Percentiles rank a stretch among this genome's conserved stretches.
phyloP scores from a whole-genome alignment of 2,797 vertebrate species.

The Onychomys torridus region DNA sequence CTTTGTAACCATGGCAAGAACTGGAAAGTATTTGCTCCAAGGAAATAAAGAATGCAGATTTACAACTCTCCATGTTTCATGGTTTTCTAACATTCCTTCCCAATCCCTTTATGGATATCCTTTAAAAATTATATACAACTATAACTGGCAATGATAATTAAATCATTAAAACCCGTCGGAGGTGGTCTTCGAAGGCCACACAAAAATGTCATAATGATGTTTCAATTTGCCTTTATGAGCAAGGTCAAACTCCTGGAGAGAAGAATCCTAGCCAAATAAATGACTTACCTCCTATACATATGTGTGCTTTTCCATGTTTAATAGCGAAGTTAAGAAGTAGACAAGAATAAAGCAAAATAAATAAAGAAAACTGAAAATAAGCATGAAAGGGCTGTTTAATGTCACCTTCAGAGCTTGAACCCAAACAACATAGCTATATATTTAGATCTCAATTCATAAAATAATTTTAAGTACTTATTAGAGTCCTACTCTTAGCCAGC shows the following conservation, averaged over 20 bases:
- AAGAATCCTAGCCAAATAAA: background rate
- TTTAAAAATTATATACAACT: constrained; percentile 1
- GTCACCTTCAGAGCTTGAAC: background rate
- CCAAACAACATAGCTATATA: background rate
- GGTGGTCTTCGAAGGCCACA: background rate
- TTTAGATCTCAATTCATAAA: constrained; percentile 6
- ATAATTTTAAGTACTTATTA: background rate
- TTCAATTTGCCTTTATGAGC: background rate
- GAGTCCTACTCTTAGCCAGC: background rate
- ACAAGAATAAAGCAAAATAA: background rate
- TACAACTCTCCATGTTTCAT: background rate
- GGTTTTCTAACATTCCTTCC: background rate
- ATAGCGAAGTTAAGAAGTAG: constrained; percentile 16
- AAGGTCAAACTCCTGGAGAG: background rate
- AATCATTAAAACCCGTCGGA: background rate
- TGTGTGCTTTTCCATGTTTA: background rate
- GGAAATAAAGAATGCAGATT: background rate
- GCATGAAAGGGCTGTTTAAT: constrained; percentile 2
- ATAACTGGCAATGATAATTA: background rate
- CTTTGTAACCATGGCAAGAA: background rate
- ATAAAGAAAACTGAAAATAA: constrained; percentile 5
- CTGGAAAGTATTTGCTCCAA: background rate
- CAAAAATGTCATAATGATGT: background rate
- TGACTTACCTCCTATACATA: background rate
- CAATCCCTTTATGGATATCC: background rate